Conservation (phyloP, 2,113 vertebrate genomes). For the Grantiella picta region DNA sequence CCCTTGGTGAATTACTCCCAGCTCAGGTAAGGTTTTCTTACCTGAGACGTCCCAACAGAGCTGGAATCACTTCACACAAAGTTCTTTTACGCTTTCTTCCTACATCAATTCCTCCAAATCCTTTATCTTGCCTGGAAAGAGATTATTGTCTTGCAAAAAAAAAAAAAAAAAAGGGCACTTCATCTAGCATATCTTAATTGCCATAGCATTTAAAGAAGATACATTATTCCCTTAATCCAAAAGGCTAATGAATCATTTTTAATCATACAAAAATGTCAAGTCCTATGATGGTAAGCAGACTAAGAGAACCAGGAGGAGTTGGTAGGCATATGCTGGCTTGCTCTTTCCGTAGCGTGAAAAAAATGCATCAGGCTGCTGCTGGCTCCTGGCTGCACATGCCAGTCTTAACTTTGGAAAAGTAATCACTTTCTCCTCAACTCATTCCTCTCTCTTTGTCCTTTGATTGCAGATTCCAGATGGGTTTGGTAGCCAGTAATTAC, state of each 20-base stretch:
- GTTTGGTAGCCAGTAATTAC: slow-evolving; percentile 76
- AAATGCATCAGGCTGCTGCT: slow-evolving; percentile 32
- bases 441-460: slow-evolving; percentile 56
- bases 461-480: slow-evolving; percentile 72
- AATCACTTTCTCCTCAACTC: slow-evolving; percentile 52
- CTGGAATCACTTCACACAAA: background rate
- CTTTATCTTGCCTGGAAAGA: background rate
- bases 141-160: background rate
- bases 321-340: slow-evolving; percentile 46
- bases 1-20: background rate
- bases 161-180: background rate
- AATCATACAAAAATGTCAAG: slow-evolving; percentile 52
- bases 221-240: slow-evolving; percentile 30
- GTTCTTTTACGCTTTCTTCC: background rate
- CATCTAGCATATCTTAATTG: slow-evolving; percentile 58
- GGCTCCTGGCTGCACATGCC: background rate
- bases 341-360: background rate
- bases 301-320: background rate
- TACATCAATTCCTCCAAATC: background rate
- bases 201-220: slow-evolving; percentile 66
- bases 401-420: slow-evolving; percentile 61
- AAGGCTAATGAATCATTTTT: slow-evolving; percentile 65
- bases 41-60: background rate
- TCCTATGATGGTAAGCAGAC: background rate
- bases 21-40: background rate